These are phyloP conservation scores for Ricordea florida DNA, from an alignment of 92 coral and sea anemone genomes.

Conservation along the genomic window DNA sequence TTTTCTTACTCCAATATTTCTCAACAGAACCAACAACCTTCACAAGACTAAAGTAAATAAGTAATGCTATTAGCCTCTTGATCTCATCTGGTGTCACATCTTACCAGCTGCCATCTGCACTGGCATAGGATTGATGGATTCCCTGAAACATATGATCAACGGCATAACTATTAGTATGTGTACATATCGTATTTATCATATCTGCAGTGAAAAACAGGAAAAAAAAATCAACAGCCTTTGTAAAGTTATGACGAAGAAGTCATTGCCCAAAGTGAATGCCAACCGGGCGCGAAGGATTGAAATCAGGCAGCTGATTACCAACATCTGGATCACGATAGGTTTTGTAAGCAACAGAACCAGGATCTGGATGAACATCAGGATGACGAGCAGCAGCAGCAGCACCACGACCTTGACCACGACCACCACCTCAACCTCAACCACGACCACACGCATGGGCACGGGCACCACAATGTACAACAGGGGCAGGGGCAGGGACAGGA, in stretches of 20 bases:
- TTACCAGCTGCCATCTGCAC: slow-evolving; percentile 66
- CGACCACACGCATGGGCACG: neutral
- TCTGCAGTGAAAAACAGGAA: slow-evolving; percentile 42
- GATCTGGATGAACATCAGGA: too few relatives aligned
- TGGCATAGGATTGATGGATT: slow-evolving; percentile 24
- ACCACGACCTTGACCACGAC: neutral
- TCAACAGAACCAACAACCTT: slow-evolving; percentile 19
- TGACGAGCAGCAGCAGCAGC: neutral
- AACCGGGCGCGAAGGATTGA: slow-evolving; percentile 47
- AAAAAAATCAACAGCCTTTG: slow-evolving; percentile 69
- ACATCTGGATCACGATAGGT: slow-evolving; percentile 13
- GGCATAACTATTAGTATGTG: slow-evolving; percentile 70
- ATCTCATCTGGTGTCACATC: slow-evolving; percentile 57
- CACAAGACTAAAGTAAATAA: slow-evolving; percentile 74
- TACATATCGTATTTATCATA: slow-evolving; percentile 20
- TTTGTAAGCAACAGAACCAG: neutral
- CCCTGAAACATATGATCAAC: slow-evolving; percentile 35
- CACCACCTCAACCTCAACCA: neutral
- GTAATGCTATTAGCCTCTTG: slow-evolving; percentile 34
- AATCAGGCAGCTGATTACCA: slow-evolving; percentile 44
- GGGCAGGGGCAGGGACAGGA: neutral
- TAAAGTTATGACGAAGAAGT: slow-evolving; percentile 44
- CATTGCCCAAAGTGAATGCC: slow-evolving; percentile 58
- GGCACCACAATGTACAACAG: neutral
- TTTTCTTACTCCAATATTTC: slow-evolving; percentile 68